Evolutionary conservation across 2,888 invertebrate genomes (phyloP).

Genomic region (Trissoscelio sp.): DNA sequence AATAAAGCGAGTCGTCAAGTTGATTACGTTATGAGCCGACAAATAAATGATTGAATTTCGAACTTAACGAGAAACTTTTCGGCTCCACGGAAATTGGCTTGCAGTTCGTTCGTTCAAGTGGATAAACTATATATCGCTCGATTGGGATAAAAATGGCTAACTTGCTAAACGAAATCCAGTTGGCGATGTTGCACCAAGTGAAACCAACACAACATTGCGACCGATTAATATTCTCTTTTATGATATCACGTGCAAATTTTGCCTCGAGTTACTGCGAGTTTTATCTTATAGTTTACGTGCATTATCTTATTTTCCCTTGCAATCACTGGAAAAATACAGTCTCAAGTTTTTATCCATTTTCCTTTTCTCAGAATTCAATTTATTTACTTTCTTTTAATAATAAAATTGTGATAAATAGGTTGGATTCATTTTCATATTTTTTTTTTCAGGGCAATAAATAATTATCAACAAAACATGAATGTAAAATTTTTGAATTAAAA

Average conservation of each 20-base stretch:
- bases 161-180: conserved; percentile 41
- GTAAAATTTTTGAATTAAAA: too few species aligned
- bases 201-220: conserved; percentile 1
- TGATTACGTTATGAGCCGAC: conserved; percentile 37
- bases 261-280: neutral
- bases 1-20: conserved; percentile 35
- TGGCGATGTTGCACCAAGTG: conserved; percentile 3
- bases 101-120: conserved; percentile 32
- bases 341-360: neutral
- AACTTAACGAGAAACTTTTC: conserved; percentile 49
- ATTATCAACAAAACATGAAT: too few species aligned
- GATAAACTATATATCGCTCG: conserved; percentile 32
- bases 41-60: conserved; percentile 46
- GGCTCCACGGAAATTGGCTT: conserved; percentile 47
- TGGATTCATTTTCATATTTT: too few species aligned
- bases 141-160: conserved; percentile 36
- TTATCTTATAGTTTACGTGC: neutral
- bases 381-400: too few species aligned
- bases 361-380: too few species aligned
- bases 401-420: too few species aligned
- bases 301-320: neutral
- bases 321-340: neutral
- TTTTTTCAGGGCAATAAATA: too few species aligned
- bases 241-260: neutral
- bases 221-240: conserved; percentile 15